phyloP scores from a whole-genome alignment of 2,113 vertebrate species.

The Gila orcuttii region DNA sequence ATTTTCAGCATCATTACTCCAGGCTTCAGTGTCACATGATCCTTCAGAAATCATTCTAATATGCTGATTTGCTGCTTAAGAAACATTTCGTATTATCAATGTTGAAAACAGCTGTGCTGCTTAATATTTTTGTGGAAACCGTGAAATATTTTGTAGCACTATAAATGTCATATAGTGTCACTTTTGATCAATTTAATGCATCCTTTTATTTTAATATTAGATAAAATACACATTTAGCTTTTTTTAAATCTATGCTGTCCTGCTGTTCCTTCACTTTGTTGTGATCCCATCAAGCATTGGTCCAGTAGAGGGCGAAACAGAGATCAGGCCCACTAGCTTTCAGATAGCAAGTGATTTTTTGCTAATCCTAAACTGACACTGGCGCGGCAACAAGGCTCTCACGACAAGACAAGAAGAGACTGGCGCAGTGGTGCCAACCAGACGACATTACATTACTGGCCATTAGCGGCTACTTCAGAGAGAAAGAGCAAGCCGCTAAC shows the following conservation, averaged over 20 bases:
- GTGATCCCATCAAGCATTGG: background rate
- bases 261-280: background rate
- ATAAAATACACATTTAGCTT: background rate
- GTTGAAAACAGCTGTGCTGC: too few relatives aligned
- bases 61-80: background rate
- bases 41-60: background rate
- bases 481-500: slow-evolving; percentile 45
- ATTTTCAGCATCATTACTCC: background rate
- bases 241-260: background rate
- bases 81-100: background rate
- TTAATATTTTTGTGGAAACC: background rate
- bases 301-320: background rate
- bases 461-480: slow-evolving; percentile 44
- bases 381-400: background rate
- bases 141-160: background rate
- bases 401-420: slow-evolving; percentile 1
- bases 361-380: background rate
- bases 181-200: background rate
- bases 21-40: background rate
- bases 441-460: slow-evolving; percentile 4
- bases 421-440: background rate
- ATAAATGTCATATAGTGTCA: background rate
- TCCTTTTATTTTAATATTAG: background rate
- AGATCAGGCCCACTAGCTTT: background rate
- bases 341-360: background rate